Percentiles rank a stretch among this genome's conserved stretches.
Evolutionary conservation across 2,113 vertebrate species (phyloP).

Genomic region (Calypte anna): DNA sequence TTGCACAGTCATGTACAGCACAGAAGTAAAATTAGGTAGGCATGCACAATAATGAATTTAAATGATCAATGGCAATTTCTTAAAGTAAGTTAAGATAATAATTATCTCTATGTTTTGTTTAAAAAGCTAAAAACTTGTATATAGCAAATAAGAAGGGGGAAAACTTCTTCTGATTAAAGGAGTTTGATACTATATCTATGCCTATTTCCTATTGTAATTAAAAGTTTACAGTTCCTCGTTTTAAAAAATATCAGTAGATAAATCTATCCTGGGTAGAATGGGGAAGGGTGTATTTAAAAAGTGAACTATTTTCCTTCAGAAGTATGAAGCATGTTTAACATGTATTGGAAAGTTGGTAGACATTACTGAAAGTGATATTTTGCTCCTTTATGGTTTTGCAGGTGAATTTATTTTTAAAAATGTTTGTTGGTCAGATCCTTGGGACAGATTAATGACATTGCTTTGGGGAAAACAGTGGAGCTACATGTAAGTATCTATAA

Average conservation of each 20-base stretch:
- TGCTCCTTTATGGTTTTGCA: background rate
- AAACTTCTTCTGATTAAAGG: background rate
- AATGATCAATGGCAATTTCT: background rate
- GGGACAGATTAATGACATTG: background rate
- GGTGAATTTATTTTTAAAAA: background rate
- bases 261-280: background rate
- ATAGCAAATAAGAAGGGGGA: background rate
- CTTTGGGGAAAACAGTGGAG: background rate
- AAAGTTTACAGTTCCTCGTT: background rate
- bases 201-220: background rate
- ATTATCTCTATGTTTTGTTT: background rate
- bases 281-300: background rate
- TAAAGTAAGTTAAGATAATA: background rate
- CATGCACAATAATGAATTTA: background rate
- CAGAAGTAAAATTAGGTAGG: background rate
- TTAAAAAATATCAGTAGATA: background rate
- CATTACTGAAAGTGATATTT: background rate
- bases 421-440: background rate
- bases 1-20: background rate
- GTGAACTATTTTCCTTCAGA: background rate
- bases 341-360: background rate
- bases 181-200: background rate
- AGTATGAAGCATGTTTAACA: background rate
- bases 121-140: background rate
- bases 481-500: background rate